Evolutionary conservation across 2,113 vertebrate genomes (phyloP).

Genomic region (Regulus satrapa): DNA sequence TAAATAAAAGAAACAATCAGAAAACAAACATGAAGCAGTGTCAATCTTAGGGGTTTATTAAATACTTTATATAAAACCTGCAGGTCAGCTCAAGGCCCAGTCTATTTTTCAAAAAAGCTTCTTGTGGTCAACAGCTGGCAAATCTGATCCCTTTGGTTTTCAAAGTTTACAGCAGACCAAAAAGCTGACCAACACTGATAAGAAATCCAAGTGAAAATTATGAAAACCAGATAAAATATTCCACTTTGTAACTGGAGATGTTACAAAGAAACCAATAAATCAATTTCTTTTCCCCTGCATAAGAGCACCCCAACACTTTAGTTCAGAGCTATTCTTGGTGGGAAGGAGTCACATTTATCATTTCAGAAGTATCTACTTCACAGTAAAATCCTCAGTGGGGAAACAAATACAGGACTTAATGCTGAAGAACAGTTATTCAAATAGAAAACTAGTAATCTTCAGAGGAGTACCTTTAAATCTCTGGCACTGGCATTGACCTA

Average conservation of each 20-base stretch:
- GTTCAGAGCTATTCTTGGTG: not conserved
- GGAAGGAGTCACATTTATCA: not conserved
- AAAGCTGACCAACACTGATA: not conserved
- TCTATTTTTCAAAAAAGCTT: not conserved
- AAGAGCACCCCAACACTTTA: not conserved
- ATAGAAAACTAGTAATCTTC: not conserved
- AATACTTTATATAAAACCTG: not conserved
- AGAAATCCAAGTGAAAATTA: not conserved
- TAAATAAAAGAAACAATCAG: not conserved
- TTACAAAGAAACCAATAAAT: not conserved
- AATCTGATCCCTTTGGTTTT: not conserved
- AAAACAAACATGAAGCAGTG: rapidly evolving
- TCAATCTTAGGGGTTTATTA: not conserved
- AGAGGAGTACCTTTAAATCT: not conserved
- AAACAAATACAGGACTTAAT: not conserved
- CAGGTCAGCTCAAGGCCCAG: not conserved
- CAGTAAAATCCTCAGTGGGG: not conserved
- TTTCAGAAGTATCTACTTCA: not conserved
- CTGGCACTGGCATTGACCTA: not conserved
- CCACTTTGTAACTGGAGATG: not conserved
- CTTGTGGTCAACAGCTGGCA: not conserved
- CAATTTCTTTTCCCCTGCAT: not conserved
- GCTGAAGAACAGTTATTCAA: not conserved
- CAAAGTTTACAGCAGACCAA: not conserved
- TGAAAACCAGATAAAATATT: not conserved